These are phyloP conservation scores for Mesorhabditis belari DNA, from an alignment of 2,888 invertebrate species.

Conservation along the genomic window DNA sequence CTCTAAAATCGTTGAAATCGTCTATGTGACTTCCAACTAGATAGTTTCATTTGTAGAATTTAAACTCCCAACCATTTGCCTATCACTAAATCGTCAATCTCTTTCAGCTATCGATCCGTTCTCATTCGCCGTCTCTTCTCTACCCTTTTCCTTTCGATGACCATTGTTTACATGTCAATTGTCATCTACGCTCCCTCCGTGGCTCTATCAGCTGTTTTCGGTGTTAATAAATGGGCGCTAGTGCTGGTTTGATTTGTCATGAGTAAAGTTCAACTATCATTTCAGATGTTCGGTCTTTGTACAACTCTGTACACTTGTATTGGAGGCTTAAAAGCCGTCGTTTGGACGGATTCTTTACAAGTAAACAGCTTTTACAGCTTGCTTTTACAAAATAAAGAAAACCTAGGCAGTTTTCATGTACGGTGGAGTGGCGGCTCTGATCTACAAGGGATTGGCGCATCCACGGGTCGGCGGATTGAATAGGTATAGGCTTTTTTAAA, in stretches of 20 bases:
- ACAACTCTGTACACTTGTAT: conserved; percentile 41
- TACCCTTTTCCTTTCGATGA: conserved; percentile 31
- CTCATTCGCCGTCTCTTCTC: conserved; percentile 36
- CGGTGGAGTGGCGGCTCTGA: conserved; percentile 33
- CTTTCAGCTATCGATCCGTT: conserved; percentile 33
- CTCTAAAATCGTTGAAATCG: too few species aligned
- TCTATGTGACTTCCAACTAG: too few species aligned
- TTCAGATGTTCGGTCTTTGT: conserved; percentile 37
- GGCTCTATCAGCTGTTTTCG: conserved; percentile 36
- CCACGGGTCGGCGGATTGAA: conserved; percentile 36
- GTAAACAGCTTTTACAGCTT: conserved; percentile 1
- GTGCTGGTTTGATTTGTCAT: conserved; percentile 27
- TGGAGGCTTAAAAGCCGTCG: conserved; percentile 40
- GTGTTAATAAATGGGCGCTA: conserved; percentile 28
- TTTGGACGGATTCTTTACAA: conserved; percentile 40
- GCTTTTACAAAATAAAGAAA: too few species aligned
- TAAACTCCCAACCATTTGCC: background rate
- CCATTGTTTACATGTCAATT: conserved; percentile 37
- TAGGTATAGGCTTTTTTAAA: too few species aligned
- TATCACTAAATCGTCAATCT: background rate
- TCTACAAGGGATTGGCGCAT: conserved; percentile 32
- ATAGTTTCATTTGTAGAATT: too few species aligned
- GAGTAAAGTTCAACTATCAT: too few species aligned
- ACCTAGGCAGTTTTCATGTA: conserved; percentile 41
- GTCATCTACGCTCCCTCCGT: conserved; percentile 45